Evolutionary conservation across 2,797 vertebrate species (phyloP).

Genomic region (Dicrostonyx torquatus): DNA sequence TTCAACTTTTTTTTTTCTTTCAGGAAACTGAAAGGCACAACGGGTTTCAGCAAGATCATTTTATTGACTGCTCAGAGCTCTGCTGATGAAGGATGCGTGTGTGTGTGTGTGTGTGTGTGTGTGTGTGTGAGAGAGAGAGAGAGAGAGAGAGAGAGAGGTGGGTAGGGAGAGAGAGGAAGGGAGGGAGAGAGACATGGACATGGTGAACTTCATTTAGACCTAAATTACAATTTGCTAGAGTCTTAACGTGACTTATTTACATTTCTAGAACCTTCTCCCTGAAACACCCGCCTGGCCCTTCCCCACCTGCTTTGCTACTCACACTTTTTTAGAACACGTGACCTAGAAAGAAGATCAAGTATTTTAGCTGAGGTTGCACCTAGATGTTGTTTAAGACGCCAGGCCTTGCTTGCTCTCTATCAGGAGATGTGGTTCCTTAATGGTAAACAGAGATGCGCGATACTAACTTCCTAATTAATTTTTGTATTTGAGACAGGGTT

Average conservation of each 20-base stretch:
- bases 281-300: background rate
- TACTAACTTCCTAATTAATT: constrained; percentile 65
- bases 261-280: background rate
- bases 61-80: background rate
- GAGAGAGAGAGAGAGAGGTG: background rate
- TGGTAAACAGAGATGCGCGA: constrained; percentile 64
- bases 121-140: background rate
- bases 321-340: constrained; percentile 68
- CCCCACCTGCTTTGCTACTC: background rate
- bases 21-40: constrained; percentile 38
- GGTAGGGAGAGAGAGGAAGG: background rate
- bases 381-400: constrained; percentile 53
- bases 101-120: background rate
- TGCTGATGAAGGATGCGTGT: background rate
- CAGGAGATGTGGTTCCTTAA: constrained; percentile 67
- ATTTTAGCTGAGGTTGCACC: constrained; percentile 61
- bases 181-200: background rate
- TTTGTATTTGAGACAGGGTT: background rate
- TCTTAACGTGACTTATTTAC: background rate
- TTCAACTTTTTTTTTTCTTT: background rate
- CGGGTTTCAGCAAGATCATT: background rate
- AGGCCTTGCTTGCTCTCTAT: constrained; percentile 66
- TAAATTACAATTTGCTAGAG: background rate
- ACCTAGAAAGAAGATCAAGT: constrained; percentile 45
- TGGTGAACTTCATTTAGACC: background rate